phyloP scores from a whole-genome alignment of 2,113 vertebrate genomes.

The Xiphophorus maculatus region DNA sequence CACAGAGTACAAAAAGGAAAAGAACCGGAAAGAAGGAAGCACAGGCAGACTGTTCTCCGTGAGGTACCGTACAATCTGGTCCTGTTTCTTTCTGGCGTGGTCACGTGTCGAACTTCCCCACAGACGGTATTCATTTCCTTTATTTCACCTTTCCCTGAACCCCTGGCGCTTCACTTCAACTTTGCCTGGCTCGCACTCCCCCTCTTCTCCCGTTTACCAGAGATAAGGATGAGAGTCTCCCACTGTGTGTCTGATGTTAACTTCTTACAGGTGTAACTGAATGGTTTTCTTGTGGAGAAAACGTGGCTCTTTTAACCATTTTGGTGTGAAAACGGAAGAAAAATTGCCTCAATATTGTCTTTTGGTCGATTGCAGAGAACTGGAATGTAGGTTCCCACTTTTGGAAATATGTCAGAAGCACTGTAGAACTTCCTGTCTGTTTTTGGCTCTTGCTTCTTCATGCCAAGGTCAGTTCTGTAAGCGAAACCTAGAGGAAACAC shows the following conservation, averaged over 20 bases:
- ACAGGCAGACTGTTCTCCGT: constrained; percentile 44
- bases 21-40: constrained; percentile 19
- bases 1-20: constrained; percentile 14
- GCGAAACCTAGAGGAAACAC: background rate
- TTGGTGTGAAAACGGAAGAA: background rate
- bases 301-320: background rate
- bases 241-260: constrained; percentile 22
- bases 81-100: constrained; percentile 66
- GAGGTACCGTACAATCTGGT: constrained; percentile 57
- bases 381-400: constrained; percentile 4
- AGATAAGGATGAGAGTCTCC: constrained; percentile 39
- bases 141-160: constrained; percentile 81
- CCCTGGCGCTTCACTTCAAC: constrained; percentile 44
- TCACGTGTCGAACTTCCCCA: constrained; percentile 73
- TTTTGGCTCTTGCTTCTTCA: constrained; percentile 1
- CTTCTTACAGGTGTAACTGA: constrained; percentile 4
- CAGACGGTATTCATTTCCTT: constrained; percentile 79
- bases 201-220: constrained; percentile 13
- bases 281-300: background rate
- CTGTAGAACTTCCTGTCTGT: background rate
- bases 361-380: background rate
- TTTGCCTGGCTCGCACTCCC: constrained; percentile 31
- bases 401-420: background rate
- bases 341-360: background rate
- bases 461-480: background rate